Evolutionary conservation across 2,113 vertebrate species (phyloP).

Genomic region (Vimba vimba): DNA sequence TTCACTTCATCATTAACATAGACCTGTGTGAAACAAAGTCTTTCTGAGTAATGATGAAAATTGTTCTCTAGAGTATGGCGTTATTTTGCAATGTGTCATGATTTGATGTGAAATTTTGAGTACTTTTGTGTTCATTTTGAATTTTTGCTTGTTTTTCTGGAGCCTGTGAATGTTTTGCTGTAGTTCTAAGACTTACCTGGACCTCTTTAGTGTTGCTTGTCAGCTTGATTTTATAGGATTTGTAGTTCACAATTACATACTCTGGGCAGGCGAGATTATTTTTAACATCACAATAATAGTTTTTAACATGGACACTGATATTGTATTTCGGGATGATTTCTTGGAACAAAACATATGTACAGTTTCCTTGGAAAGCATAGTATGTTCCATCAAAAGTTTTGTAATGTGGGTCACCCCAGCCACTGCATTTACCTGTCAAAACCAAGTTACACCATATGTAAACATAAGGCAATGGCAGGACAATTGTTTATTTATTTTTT

Average conservation of each 20-base stretch:
- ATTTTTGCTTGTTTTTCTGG: background rate
- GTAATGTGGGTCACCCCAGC: constrained; percentile 92
- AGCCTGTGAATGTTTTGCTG: background rate
- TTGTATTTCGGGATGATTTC: constrained; percentile 82
- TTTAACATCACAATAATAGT: constrained; percentile 78
- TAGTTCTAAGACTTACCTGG: background rate
- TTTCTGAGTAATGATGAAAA: background rate
- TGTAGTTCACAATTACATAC: constrained; percentile 84
- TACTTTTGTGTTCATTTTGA: background rate
- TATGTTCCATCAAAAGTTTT: constrained; percentile 89
- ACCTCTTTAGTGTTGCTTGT: constrained; percentile 25
- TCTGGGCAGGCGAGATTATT: constrained; percentile 80
- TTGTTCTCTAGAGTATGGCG: background rate
- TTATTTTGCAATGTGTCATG: background rate
- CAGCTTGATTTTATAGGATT: constrained; percentile 74
- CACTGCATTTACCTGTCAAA: constrained; percentile 83
- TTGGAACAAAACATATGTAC: constrained; percentile 88
- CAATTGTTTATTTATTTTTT: too few relatives aligned
- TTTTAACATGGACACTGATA: constrained; percentile 83
- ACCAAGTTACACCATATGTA: background rate
- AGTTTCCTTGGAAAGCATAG: constrained; percentile 92
- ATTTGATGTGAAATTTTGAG: background rate
- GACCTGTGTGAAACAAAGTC: constrained; percentile 71
- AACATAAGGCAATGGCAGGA: background rate
- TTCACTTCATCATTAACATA: constrained; percentile 72